Evolutionary conservation across 1,140 invertebrate genomes (phyloP).

Genomic region (Rhysida immarginata): DNA sequence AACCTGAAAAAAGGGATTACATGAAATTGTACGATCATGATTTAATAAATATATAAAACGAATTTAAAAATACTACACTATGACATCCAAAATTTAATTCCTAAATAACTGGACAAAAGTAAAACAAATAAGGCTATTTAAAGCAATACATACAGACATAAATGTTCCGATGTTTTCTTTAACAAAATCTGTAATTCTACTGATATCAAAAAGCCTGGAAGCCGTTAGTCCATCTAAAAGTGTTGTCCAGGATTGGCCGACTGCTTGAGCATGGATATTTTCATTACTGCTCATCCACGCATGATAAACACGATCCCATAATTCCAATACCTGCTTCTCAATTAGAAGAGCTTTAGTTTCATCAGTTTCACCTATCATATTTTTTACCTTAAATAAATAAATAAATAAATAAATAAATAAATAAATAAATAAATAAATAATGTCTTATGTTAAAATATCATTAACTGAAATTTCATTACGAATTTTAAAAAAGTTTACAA

Average conservation of each 20-base stretch:
- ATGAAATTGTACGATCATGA: not conserved
- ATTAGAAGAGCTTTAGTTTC: conserved; percentile 62
- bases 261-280: conserved; percentile 46
- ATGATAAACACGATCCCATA: conserved; percentile 85
- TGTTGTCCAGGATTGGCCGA: conserved; percentile 50
- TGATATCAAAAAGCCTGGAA: conserved; percentile 35
- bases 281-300: conserved; percentile 62
- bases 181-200: conserved; percentile 59
- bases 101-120: too few species aligned
- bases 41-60: too few species aligned
- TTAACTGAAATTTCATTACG: too few species aligned
- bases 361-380: conserved; percentile 64
- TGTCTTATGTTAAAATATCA: too few species aligned
- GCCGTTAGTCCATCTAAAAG: conserved; percentile 46
- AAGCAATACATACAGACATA: conserved; percentile 63
- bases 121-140: too few species aligned
- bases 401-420: not conserved
- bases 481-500: too few species aligned
- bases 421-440: not conserved
- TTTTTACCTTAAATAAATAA: conserved; percentile 43
- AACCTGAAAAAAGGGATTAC: conserved; percentile 23
- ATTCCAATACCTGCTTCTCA: conserved; percentile 77
- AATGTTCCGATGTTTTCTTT: conserved; percentile 85
- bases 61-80: too few species aligned
- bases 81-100: too few species aligned